Evolutionary conservation across 1,140 invertebrate species (phyloP), one percentile per base, ranked within the genome.

Genomic region (Anastrepha obliqua): DNA sequence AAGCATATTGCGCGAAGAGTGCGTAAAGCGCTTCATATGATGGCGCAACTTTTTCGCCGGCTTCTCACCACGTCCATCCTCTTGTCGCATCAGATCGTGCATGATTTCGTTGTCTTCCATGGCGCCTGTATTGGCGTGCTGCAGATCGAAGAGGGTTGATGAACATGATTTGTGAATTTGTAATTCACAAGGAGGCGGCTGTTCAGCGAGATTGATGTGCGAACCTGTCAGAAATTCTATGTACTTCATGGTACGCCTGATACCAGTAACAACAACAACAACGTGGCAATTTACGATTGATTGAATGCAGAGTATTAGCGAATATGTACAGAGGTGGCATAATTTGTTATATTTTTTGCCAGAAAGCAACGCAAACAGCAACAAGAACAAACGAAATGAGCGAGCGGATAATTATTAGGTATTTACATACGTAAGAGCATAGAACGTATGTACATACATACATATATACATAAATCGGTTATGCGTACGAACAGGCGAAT

Each of bases 1-100:
- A 1, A 95, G 91, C 9, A 95, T 93, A 87, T 93, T 95, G 59
- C 95, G 94, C 3, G 94, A 95, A 7, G 95, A 93, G 87, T 94
- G 92, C 86, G 94, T 95, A 0, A 95, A 91, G 60, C 94, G 95
- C 78, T 94, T 94, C 87, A 96, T 93, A 2, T 94, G 93, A 78
- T 94, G 93, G 0, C 94, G 93, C 59, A 95, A 93, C 29, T 94
- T 93, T 89, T 93, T 94, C 55, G 91, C 92, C 9, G 94, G 92
- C 11, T 92, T 91, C 67, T 93, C 93, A 2, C 94, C 94, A 8
- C 95, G 92, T 89, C 94, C 94, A 87, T 95, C 95, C 88, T 96
- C 95, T 64, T 95, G 94, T 17, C 93, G 92, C 1, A 96, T 90
- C 42, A 95, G 91, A 59, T 91, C 88, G 29, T 91, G 90, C 90